phyloP scores from a whole-genome alignment of 2,113 vertebrate species.

The Fulica atra region DNA sequence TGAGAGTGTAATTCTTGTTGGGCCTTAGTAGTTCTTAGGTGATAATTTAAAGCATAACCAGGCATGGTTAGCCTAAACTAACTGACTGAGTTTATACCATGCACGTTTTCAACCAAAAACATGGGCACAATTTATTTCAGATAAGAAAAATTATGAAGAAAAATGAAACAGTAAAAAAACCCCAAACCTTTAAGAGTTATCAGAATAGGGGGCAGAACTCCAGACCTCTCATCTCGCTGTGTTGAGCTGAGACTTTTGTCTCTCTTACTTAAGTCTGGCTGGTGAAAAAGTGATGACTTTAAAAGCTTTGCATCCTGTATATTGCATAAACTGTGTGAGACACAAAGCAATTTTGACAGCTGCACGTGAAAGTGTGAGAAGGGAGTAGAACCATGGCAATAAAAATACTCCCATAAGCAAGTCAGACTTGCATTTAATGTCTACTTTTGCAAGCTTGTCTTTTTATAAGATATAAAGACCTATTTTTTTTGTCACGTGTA shows the following conservation, averaged over 20 bases:
- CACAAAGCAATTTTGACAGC: slow-evolving; percentile 11
- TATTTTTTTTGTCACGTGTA: neutral
- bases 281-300: neutral
- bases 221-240: neutral
- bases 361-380: neutral
- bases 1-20: neutral
- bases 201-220: neutral
- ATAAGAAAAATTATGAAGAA: neutral
- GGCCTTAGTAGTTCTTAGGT: neutral
- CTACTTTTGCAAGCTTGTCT: neutral
- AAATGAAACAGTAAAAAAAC: neutral
- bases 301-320: slow-evolving; percentile 25
- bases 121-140: neutral
- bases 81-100: neutral
- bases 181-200: neutral
- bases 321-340: neutral
- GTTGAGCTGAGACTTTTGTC: neutral
- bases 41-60: neutral
- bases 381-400: neutral
- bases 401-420: neutral
- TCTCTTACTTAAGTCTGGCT: neutral
- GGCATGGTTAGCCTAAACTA: neutral
- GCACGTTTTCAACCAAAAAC: neutral
- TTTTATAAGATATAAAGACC: neutral
- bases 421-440: neutral